These are phyloP conservation scores for Anneissia japonica DNA, from an alignment of 35 echinoderm and acorn worm genomes.

Conservation along the genomic window DNA sequence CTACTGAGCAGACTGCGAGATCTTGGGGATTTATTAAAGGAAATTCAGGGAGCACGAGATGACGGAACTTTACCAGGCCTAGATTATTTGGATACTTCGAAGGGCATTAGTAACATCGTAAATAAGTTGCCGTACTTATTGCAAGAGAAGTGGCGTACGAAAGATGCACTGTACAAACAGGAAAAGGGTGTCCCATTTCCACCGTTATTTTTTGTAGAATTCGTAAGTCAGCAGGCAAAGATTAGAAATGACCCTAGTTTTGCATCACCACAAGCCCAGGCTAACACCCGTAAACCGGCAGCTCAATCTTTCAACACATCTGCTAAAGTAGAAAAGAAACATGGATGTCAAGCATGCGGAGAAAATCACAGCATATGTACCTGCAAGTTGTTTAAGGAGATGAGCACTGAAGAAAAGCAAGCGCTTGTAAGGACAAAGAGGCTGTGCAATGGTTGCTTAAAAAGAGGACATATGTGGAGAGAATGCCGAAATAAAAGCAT, in stretches of 20 bases:
- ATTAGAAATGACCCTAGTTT: constrained; percentile 33
- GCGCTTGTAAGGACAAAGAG: constrained; percentile 21
- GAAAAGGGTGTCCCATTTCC: constrained; percentile 13
- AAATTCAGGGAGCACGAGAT: constrained; percentile 28
- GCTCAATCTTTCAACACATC: constrained; percentile 8
- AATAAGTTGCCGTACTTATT: constrained; percentile 38
- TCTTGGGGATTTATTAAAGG: constrained; percentile 23
- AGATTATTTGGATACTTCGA: constrained; percentile 37
- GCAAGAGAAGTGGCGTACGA: constrained; percentile 28
- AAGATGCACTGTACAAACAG: constrained; percentile 31
- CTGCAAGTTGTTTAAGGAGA: not conserved
- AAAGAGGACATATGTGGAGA: constrained; percentile 38
- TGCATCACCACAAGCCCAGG: not conserved
- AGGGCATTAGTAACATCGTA: constrained; percentile 29
- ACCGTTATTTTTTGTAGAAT: constrained; percentile 40
- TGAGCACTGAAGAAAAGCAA: not conserved
- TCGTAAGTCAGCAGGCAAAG: constrained; percentile 14
- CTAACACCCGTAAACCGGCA: not conserved
- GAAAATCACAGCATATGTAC: constrained; percentile 1
- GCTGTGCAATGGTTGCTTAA: constrained; percentile 45
- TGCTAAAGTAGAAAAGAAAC: not conserved
- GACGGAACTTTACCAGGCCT: constrained; percentile 35
- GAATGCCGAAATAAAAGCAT: constrained; percentile 14
- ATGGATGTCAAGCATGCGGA: not conserved
- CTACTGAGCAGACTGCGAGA: constrained; percentile 4